Evolutionary conservation across 2,797 vertebrate species (phyloP).

Genomic region (Scomberomorus guttatus): DNA sequence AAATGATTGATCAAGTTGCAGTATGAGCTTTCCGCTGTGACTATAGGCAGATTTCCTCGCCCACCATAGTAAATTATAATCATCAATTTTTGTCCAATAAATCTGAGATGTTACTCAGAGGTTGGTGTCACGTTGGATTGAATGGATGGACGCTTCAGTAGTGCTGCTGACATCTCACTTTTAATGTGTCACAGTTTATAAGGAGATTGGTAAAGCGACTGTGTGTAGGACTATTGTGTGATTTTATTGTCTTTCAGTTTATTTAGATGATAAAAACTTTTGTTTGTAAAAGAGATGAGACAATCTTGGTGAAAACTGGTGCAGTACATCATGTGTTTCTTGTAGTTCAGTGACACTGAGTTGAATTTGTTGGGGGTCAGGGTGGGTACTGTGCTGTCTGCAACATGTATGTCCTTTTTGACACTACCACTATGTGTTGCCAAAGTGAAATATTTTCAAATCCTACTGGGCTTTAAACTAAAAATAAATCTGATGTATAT

Average conservation of each 20-base stretch:
- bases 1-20: constrained; percentile 7
- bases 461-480: too few relatives aligned
- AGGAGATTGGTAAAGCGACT: background rate
- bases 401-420: too few relatives aligned
- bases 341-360: background rate
- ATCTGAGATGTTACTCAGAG: background rate
- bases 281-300: background rate
- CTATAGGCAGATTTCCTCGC: background rate
- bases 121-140: background rate
- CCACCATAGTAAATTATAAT: too few relatives aligned
- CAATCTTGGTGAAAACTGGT: too few relatives aligned
- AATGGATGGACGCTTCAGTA: background rate
- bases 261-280: background rate
- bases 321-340: background rate
- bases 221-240: background rate
- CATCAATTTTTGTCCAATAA: background rate
- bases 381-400: too few relatives aligned
- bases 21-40: background rate
- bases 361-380: too few relatives aligned
- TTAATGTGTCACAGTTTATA: background rate
- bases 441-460: too few relatives aligned
- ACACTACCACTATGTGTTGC: too few relatives aligned
- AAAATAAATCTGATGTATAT: too few relatives aligned
- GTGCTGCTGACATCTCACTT: background rate
- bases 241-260: background rate